A percentile compares a stretch with the other conserved stretches of the same genome.
Conservation (phyloP, 2,888 invertebrate genomes). For the Drosophila colorata region DNA sequence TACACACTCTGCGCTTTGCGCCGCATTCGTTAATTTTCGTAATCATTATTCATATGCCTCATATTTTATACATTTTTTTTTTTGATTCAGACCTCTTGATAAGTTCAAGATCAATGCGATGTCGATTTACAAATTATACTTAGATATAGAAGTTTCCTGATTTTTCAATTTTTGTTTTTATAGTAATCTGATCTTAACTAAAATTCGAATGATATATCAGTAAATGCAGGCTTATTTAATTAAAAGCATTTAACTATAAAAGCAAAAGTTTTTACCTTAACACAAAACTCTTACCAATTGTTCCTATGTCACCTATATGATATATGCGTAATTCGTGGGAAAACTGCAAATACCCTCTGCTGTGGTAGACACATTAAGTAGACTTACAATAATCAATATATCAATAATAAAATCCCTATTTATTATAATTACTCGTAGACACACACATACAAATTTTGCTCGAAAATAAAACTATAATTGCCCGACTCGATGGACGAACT, state of each 20-base stretch:
- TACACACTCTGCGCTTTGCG: slow-evolving; percentile 49
- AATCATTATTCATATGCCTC: slow-evolving; percentile 33
- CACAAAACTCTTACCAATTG: no score
- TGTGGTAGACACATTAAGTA: background rate
- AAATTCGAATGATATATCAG: no score
- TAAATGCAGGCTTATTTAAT: no score
- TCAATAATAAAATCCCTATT: slow-evolving; percentile 13
- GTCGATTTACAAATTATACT: background rate
- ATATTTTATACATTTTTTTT: slow-evolving; percentile 13
- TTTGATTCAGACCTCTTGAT: slow-evolving; percentile 27
- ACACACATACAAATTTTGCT: background rate
- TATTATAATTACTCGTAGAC: slow-evolving; percentile 24
- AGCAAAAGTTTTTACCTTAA: no score
- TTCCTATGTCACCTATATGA: no score
- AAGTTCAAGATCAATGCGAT: slow-evolving; percentile 58
- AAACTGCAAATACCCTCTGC: background rate
- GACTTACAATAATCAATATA: slow-evolving; percentile 8
- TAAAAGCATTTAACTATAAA: no score
- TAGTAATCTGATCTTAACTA: no score
- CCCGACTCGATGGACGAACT: slow-evolving; percentile 4
- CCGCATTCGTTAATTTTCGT: slow-evolving; percentile 58
- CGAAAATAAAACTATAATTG: slow-evolving; percentile 2
- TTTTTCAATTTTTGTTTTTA: no score
- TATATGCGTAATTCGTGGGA: background rate
- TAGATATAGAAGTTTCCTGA: background rate